These are phyloP conservation scores for Pterocles orientalis DNA, from an alignment of 2,113 vertebrate species.

Conservation along the genomic window DNA sequence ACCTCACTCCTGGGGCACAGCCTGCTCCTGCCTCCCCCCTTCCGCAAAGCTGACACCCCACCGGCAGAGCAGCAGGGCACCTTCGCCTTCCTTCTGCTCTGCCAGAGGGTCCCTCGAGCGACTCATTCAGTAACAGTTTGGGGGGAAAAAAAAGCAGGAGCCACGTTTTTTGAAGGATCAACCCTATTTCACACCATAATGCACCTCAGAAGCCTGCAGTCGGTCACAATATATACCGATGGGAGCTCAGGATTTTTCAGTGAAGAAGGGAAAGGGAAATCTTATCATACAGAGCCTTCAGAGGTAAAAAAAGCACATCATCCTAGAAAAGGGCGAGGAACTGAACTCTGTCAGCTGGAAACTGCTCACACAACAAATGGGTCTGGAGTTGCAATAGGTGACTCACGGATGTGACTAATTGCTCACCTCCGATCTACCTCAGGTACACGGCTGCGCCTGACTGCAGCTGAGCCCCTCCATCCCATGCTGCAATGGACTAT, in stretches of 20 bases:
- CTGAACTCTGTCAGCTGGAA: background rate
- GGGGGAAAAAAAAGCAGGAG: background rate
- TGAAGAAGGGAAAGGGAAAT: background rate
- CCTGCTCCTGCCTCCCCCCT: background rate
- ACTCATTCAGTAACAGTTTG: too few species aligned
- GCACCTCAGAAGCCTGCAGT: background rate
- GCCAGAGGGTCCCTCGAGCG: accelerated
- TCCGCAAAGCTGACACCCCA: background rate
- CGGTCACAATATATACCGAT: background rate
- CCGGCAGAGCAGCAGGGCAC: background rate
- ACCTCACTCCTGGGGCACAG: background rate
- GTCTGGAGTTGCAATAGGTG: background rate
- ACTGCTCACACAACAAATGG: background rate
- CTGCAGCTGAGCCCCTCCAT: background rate
- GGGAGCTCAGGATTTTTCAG: background rate
- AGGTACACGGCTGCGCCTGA: background rate
- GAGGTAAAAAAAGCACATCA: background rate
- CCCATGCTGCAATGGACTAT: background rate
- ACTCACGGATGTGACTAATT: background rate
- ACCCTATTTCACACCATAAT: background rate
- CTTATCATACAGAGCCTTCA: background rate
- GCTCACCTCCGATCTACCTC: background rate
- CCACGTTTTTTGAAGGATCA: background rate
- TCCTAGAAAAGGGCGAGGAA: background rate
- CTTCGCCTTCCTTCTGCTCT: background rate